Evolutionary conservation across 2,888 invertebrate genomes (phyloP).

Genomic region (Thyatira batis): DNA sequence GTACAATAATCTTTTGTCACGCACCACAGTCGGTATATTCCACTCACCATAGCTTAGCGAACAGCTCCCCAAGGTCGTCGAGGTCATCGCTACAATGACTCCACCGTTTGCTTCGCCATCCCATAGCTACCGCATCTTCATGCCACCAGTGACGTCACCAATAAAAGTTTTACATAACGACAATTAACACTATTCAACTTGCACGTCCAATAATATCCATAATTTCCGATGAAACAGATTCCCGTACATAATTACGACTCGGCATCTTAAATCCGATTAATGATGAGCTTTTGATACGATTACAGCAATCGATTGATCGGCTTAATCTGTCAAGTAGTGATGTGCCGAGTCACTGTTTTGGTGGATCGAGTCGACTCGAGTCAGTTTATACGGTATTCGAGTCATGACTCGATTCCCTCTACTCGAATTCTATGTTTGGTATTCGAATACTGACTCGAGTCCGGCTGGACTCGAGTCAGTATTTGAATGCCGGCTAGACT

Average conservation of each 20-base stretch:
- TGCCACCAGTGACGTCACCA: constrained; percentile 3
- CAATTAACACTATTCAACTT: not conserved
- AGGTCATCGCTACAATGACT: constrained; percentile 48
- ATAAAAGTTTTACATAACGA: not conserved
- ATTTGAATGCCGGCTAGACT: too few species aligned
- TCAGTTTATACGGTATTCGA: too few species aligned
- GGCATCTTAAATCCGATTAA: not conserved
- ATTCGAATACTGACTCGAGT: too few species aligned
- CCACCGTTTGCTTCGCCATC: constrained; percentile 47
- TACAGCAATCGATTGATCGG: not conserved
- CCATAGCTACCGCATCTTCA: constrained; percentile 33
- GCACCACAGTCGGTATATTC: constrained; percentile 29
- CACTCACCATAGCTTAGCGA: constrained; percentile 48
- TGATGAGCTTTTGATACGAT: not conserved
- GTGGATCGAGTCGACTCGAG: too few species aligned
- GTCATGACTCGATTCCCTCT: too few species aligned
- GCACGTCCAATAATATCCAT: not conserved
- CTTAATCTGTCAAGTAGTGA: not conserved
- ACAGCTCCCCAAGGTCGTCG: constrained; percentile 48
- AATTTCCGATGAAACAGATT: not conserved
- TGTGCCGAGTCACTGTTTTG: too few species aligned
- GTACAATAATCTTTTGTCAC: constrained; percentile 9
- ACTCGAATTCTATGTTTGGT: too few species aligned
- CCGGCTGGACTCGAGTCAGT: too few species aligned
- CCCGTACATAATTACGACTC: not conserved